Evolutionary conservation across 2,113 vertebrate genomes (phyloP), one percentile per base, ranked within the genome.

Genomic region (Conger conger): DNA sequence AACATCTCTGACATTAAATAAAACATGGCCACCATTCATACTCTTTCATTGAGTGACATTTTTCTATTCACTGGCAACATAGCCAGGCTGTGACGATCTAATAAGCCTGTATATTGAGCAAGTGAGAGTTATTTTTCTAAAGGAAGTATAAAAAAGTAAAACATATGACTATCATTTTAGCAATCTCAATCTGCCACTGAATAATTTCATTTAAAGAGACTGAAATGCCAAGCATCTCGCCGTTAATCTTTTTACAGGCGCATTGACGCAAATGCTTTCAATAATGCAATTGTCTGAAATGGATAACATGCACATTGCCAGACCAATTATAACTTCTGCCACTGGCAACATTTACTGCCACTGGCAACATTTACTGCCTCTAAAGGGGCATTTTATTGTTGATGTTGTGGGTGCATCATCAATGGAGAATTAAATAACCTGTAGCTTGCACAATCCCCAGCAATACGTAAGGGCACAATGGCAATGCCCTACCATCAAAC

Each of bases 201-300:
- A 80, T 83, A 85, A 88, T 85, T 89, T 85, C 18, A 86, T 89
- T 88, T 88, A 83, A 80, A 83, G 57, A 37, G 77, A 60, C 54
- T 81, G 35, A 87, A 85, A 88, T 85, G 83, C 85, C 88, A 86
- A 5, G 40, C 17, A 27, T 40, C 40, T 76, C 60, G 13, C 40
- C 68, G 79, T 23, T 60, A 76, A 63, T 85, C 40, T 84, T 13
- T 85, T 84, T 82, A 33, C 68, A 83, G 86, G 23, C 79, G 35
- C 73, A 79, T 45, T 87, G 88, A 88, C 84, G 81, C 79, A 85
- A 87, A 83, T 76, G 36, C n/a, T 35, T 76, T 50, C 33, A 68
- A 83, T 85, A 85, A 84, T 60, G 82, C 27, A 30, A 20, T 78
- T 86, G 37, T 57, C 83, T 83, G 78, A 36, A 73, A 63, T 82